Evolutionary conservation across 2,113 vertebrate species (phyloP).

Genomic region (Datnioides undecimradiatus): DNA sequence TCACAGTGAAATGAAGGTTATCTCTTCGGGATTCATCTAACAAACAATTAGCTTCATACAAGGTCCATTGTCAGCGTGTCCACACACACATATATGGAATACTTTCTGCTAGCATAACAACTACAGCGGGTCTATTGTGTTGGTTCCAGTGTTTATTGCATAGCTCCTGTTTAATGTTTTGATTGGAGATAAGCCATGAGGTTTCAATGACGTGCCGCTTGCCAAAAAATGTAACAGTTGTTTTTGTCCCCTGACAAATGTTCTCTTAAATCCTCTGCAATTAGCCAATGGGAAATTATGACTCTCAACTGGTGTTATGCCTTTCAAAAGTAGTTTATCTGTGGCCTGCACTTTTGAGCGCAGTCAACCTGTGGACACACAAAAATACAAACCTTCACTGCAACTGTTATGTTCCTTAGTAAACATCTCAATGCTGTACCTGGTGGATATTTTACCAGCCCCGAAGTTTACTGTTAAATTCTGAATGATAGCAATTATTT

Average conservation of each 20-base stretch:
- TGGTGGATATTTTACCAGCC: slow-evolving; percentile 25
- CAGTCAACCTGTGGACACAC: background rate
- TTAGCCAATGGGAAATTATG: slow-evolving; percentile 39
- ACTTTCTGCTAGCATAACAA: slow-evolving; percentile 19
- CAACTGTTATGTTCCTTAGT: background rate
- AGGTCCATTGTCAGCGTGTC: slow-evolving; percentile 27
- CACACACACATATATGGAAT: background rate
- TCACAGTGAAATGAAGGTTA: slow-evolving; percentile 31
- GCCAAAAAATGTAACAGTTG: slow-evolving; percentile 63
- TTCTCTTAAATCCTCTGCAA: slow-evolving; percentile 27
- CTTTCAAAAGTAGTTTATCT: slow-evolving; percentile 33
- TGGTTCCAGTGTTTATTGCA: slow-evolving; percentile 66
- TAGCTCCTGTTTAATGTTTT: slow-evolving; percentile 63
- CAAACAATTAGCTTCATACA: slow-evolving; percentile 20
- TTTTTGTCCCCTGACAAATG: slow-evolving; percentile 49
- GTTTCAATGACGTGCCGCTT: slow-evolving; percentile 61
- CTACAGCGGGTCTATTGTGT: slow-evolving; percentile 53
- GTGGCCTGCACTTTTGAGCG: background rate
- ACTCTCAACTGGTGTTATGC: slow-evolving; percentile 24
- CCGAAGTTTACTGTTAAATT: slow-evolving; percentile 59
- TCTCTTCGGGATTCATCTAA: slow-evolving; percentile 31
- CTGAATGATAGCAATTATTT: slow-evolving; percentile 20
- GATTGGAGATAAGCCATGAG: slow-evolving; percentile 65
- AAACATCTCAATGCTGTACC: slow-evolving; percentile 42
- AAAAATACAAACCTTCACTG: background rate